A percentile compares a stretch with the other conserved stretches of the same genome.
Conservation (phyloP, 2,888 invertebrate genomes). For the Trichopoda pennipes region DNA sequence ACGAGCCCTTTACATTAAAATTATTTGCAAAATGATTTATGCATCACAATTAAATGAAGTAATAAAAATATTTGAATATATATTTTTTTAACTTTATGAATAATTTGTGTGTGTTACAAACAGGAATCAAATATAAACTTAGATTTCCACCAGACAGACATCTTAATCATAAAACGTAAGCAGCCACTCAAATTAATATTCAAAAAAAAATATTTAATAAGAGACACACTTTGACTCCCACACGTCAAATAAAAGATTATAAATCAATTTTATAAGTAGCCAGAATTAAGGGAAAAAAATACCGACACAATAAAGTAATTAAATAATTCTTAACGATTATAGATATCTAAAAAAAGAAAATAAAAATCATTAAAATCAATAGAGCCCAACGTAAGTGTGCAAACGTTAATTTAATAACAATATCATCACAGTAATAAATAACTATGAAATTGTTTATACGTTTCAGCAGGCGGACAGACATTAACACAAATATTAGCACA, state of each 20-base stretch:
- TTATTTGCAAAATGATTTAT: no score
- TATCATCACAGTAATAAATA: constrained; percentile 1
- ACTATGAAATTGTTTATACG: constrained; percentile 9
- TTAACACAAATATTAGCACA: neutral
- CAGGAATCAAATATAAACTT: no score
- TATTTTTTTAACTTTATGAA: no score
- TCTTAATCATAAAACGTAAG: no score
- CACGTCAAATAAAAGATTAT: constrained; percentile 11
- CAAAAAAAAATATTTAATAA: constrained; percentile 1
- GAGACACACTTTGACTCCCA: constrained; percentile 26
- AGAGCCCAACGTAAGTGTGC: neutral
- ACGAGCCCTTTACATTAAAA: no score
- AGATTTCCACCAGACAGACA: no score
- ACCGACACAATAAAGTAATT: neutral
- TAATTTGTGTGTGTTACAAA: no score
- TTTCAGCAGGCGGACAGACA: constrained; percentile 8
- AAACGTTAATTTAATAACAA: constrained; percentile 35
- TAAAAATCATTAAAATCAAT: neutral
- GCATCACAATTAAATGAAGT: no score
- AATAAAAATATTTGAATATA: no score
- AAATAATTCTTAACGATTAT: neutral
- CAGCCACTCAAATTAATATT: neutral
- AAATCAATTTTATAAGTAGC: constrained; percentile 27
- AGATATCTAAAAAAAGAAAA: no score
- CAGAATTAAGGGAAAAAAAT: neutral